Evolutionary conservation across 2,888 invertebrate species (phyloP), one percentile per base, ranked within the genome.

Genomic region (Scaptomyza reducta): DNA sequence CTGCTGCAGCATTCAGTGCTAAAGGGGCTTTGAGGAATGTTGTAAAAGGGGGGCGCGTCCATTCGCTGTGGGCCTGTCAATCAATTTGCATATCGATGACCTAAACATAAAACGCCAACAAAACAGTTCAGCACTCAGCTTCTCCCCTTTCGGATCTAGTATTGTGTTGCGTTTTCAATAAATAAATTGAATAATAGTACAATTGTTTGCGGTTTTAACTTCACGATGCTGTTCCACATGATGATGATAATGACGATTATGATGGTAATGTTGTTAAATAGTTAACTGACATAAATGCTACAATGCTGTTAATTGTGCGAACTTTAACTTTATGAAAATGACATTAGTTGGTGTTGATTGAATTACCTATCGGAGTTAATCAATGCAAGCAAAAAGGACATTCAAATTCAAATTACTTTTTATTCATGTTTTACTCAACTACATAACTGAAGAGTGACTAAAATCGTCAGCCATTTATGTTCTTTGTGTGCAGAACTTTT

Each of bases 21-120:
- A 11, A 44, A 38, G 22, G 11, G 18, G 44, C 5, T n/a, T 10
- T n/a, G 38, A 6, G 5, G 10, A 3, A 13, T 27, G 18, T 6
- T 14, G 35, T 3, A 5, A 10, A 1, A 13, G 16, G 13, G 3
- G 40, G n/a, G 3, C 14, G 40, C 38, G 1, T 10, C 40, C 29
- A 47, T 18, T 29, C 16, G 62, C 49, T 57, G 41, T 73, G 60
- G 66, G 73, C 68, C 74, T 77, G 78, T 75, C 81, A 86, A 80
- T 82, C 87, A 83, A 86, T 80, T 80, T 77, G 78, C 81, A 86
- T 83, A 77, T 86, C 78, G 77, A 83, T 83, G 80, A 70, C 70
- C 75, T 65, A 62, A 76, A 82, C 85, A 76, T 50, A 60, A 73
- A 74, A 56, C 56, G 47, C 33, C 55, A 45, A 29, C 45, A 33